Conservation (phyloP, 2,797 vertebrate genomes). For the Trichosurus vulpecula region DNA sequence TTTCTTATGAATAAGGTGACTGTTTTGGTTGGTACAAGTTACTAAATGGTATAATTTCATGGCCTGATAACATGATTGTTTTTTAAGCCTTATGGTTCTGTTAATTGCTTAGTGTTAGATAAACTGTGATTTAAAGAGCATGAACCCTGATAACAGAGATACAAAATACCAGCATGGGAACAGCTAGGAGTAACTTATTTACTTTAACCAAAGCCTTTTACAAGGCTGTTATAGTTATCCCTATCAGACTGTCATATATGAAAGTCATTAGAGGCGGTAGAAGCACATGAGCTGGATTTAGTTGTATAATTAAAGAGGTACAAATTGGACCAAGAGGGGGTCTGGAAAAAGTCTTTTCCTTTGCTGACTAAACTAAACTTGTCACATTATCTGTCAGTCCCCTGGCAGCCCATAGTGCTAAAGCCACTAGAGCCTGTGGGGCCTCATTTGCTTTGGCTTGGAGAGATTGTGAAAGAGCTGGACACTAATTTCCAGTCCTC, state of each 20-base stretch:
- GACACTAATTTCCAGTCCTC: slow-evolving; percentile 57
- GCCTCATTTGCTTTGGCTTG: slow-evolving; percentile 77
- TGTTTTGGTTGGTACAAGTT: slow-evolving; percentile 60
- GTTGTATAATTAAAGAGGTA: slow-evolving; percentile 60
- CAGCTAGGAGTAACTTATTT: slow-evolving; percentile 64
- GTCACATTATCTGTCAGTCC: slow-evolving; percentile 47
- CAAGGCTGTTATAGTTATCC: slow-evolving; percentile 50
- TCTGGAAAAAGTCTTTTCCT: slow-evolving; percentile 67
- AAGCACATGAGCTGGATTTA: slow-evolving; percentile 55
- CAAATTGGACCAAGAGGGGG: slow-evolving; percentile 56
- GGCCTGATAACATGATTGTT: slow-evolving; percentile 78
- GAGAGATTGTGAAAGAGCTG: slow-evolving; percentile 78
- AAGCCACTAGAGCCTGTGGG: slow-evolving; percentile 69
- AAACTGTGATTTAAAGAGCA: slow-evolving; percentile 83
- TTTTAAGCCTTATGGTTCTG: slow-evolving; percentile 83
- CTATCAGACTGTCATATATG: slow-evolving; percentile 16
- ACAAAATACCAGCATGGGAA: slow-evolving; percentile 65
- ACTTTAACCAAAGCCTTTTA: slow-evolving; percentile 75
- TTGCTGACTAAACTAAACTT: slow-evolving; percentile 64
- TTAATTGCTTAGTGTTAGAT: slow-evolving; percentile 83
- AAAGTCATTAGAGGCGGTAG: slow-evolving; percentile 32
- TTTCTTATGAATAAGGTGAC: slow-evolving; percentile 69
- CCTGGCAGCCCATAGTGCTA: slow-evolving; percentile 42
- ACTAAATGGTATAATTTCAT: slow-evolving; percentile 68
- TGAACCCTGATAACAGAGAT: slow-evolving; percentile 71